Evolutionary conservation across 2,797 vertebrate genomes (phyloP).

Genomic region (Phataginus tricuspis): DNA sequence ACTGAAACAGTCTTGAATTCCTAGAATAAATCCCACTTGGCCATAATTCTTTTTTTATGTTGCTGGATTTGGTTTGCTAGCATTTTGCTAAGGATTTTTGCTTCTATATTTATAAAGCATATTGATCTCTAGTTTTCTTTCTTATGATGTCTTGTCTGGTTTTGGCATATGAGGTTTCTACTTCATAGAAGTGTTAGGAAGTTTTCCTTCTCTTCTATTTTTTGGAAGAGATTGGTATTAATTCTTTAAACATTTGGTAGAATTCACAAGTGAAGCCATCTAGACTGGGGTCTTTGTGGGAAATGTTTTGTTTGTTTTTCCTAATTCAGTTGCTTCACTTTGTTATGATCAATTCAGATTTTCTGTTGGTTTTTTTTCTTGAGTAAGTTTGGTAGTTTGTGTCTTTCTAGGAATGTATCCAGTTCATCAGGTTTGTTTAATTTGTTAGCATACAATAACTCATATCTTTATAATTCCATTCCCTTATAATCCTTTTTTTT

Average conservation of each 20-base stretch:
- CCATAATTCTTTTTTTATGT: neutral
- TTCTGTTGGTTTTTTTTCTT: neutral
- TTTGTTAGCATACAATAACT: neutral
- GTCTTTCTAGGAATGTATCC: neutral
- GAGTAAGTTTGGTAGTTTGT: neutral
- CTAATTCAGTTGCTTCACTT: neutral
- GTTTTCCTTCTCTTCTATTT: neutral
- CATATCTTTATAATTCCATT: neutral
- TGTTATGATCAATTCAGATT: neutral
- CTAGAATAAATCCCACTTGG: neutral
- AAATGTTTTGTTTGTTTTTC: neutral
- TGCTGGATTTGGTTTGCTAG: neutral
- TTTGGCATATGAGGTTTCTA: neutral
- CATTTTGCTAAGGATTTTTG: neutral
- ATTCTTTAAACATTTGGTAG: neutral
- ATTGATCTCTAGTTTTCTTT: neutral
- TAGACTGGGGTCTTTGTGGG: neutral
- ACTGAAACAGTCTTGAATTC: neutral
- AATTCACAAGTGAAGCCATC: neutral
- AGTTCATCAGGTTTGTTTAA: neutral
- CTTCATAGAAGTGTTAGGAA: neutral
- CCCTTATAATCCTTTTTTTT: neutral
- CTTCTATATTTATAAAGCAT: neutral
- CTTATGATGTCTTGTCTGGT: neutral
- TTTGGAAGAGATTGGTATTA: neutral